phyloP scores from a whole-genome alignment of 2,113 vertebrate genomes.

The Nyctibius bracteatus region DNA sequence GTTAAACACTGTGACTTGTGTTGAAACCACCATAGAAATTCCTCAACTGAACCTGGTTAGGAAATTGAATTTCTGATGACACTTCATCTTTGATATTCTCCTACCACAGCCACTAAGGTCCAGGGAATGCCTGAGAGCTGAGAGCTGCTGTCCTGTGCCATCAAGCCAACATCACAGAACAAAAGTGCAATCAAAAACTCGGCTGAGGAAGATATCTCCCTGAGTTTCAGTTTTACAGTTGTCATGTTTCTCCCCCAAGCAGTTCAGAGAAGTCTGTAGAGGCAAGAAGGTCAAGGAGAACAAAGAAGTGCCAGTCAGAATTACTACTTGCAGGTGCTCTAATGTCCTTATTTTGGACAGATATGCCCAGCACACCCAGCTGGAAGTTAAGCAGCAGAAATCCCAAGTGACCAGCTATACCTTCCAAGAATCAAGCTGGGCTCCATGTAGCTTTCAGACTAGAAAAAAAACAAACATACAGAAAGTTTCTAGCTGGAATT shows the following conservation, averaged over 20 bases:
- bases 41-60: neutral
- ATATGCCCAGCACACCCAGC: neutral
- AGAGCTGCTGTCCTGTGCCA: neutral
- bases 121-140: neutral
- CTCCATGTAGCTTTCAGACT: neutral
- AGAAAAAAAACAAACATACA: neutral
- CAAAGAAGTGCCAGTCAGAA: neutral
- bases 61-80: neutral
- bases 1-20: fast-evolving
- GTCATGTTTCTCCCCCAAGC: neutral
- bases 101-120: neutral
- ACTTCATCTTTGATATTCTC: neutral
- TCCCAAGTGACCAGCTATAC: neutral
- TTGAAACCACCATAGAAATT: neutral
- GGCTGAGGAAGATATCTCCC: neutral
- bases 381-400: neutral
- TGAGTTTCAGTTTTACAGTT: neutral
- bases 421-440: neutral
- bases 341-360: neutral
- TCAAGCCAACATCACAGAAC: fast-evolving
- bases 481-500: neutral
- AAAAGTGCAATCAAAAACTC: neutral
- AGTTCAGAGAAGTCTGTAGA: neutral
- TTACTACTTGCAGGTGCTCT: neutral
- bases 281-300: neutral